These are phyloP conservation scores for Iselma pallidipennis DNA, from an alignment of 2,888 invertebrate genomes.

Conservation along the genomic window DNA sequence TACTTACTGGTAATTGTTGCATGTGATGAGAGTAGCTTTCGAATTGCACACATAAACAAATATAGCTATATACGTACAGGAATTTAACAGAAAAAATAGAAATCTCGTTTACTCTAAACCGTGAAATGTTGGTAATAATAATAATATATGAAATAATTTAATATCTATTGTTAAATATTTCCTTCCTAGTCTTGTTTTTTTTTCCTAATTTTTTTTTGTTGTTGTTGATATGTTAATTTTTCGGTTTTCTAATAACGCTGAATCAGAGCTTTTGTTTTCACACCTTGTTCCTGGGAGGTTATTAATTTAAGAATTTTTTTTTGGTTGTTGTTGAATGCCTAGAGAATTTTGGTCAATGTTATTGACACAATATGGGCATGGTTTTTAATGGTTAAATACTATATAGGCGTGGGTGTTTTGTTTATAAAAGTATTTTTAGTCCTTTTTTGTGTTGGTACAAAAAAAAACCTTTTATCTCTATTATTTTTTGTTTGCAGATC, in stretches of 20 bases:
- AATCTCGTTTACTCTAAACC: neutral
- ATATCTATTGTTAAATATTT: neutral
- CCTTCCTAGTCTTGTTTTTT: neutral
- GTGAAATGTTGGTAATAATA: neutral
- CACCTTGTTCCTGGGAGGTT: neutral
- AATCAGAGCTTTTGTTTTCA: neutral
- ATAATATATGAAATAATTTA: neutral
- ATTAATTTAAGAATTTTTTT: neutral
- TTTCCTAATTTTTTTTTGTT: neutral
- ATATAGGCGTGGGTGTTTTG: neutral
- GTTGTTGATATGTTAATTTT: neutral
- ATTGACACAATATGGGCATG: neutral
- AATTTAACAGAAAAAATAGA: too few relatives aligned
- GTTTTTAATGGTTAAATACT: neutral
- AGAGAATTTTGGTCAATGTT: neutral
- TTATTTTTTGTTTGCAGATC: too few relatives aligned
- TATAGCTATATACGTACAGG: neutral
- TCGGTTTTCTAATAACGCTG: too few relatives aligned
- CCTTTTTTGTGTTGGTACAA: constrained; percentile 45
- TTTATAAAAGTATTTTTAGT: neutral
- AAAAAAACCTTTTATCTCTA: too few relatives aligned
- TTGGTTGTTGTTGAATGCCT: neutral
- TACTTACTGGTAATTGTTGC: neutral
- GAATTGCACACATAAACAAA: neutral
- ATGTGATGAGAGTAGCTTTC: neutral